Percentiles rank a stretch among this genome's conserved stretches.
These are phyloP conservation scores for Frieseomelitta varia DNA, from an alignment of 1,140 invertebrate species.

Conservation along the genomic window DNA sequence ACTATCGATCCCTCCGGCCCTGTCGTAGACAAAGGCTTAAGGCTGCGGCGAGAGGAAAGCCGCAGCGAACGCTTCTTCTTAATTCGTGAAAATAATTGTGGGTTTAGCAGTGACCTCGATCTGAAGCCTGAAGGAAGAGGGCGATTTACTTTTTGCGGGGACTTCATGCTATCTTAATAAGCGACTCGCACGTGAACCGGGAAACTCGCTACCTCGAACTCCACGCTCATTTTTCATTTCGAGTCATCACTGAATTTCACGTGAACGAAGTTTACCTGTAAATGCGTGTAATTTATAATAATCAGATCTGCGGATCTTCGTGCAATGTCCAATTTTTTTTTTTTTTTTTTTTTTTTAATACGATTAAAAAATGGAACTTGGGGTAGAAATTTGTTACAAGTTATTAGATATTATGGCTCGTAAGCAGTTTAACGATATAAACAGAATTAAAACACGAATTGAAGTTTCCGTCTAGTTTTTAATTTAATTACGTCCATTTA, in stretches of 20 bases:
- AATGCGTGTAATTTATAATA: no score
- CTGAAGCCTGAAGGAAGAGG: constrained; percentile 45
- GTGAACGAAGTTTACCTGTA: no score
- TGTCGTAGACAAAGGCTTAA: not conserved
- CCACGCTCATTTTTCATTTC: no score
- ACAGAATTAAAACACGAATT: not conserved
- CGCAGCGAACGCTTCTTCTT: constrained; percentile 2
- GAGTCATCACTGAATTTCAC: no score
- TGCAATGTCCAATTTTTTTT: no score
- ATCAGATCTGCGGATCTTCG: no score
- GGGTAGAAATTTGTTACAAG: no score
- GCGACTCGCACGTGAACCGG: not conserved
- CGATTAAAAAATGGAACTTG: no score
- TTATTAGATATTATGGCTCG: no score
- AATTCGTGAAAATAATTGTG: constrained; percentile 55
- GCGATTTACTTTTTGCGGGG: constrained; percentile 55
- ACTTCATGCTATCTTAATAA: constrained; percentile 14
- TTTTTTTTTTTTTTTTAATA: no score
- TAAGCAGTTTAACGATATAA: no score
- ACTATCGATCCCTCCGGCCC: not conserved
- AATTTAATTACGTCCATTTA: not conserved
- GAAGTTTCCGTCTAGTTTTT: not conserved
- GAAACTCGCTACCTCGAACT: not conserved
- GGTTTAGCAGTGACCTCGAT: constrained; percentile 40
- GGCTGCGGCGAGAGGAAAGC: not conserved